Conservation (phyloP, 2,113 vertebrate species). For the Gymnogyps californianus region DNA sequence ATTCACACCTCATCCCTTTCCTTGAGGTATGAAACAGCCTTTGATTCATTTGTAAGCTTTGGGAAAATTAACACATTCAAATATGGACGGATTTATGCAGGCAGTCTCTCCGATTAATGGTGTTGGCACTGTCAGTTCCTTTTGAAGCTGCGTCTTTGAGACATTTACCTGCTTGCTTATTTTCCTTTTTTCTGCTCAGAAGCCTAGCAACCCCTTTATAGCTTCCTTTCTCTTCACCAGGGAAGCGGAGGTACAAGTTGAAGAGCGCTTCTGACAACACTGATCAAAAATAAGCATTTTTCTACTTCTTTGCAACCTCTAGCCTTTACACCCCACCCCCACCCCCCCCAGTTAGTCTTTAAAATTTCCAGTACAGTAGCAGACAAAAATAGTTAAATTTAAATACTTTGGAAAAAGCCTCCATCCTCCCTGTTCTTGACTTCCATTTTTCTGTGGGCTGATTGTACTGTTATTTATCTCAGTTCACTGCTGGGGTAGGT, state of each 20-base stretch:
- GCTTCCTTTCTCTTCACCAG: background rate
- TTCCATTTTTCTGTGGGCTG: background rate
- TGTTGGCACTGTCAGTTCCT: slow-evolving; percentile 6
- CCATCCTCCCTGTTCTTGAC: background rate
- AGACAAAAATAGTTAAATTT: background rate
- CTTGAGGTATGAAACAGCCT: background rate
- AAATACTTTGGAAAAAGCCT: background rate
- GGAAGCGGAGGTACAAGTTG: background rate
- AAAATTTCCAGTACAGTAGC: background rate
- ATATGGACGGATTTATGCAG: slow-evolving; percentile 8
- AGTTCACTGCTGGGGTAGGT: background rate
- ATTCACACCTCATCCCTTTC: background rate
- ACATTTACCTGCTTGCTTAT: background rate
- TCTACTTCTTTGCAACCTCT: background rate
- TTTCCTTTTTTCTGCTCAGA: background rate
- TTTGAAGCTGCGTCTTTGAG: slow-evolving; percentile 41
- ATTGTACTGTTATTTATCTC: background rate
- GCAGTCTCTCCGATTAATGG: background rate
- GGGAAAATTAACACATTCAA: slow-evolving; percentile 1
- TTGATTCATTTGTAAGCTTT: slow-evolving; percentile 9
- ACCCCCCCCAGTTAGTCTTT: background rate
- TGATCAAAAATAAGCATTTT: background rate
- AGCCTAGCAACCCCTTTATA: background rate
- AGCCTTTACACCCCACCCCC: background rate
- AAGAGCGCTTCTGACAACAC: background rate